A percentile compares a stretch with the other conserved stretches of the same genome.
These are phyloP conservation scores for Philypnodon macrostomus DNA, from an alignment of 2,797 vertebrate species.

Conservation along the genomic window DNA sequence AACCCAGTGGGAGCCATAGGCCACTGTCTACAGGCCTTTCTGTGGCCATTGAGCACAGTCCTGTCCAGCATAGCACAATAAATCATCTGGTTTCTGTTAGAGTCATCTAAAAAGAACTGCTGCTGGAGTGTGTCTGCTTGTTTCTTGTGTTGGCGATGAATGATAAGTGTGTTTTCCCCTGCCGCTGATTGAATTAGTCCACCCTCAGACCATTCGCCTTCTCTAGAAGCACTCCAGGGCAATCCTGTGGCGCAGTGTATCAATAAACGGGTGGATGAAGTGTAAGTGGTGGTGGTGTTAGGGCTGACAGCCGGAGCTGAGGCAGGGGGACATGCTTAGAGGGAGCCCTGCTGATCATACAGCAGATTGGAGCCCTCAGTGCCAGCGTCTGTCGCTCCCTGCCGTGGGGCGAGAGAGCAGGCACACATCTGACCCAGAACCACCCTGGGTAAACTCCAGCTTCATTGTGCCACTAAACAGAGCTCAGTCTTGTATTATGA, in stretches of 20 bases:
- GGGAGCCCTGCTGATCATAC: conserved; percentile 59
- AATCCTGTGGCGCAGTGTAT: conserved; percentile 66
- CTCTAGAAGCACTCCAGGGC: conserved; percentile 55
- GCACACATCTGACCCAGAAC: conserved; percentile 48
- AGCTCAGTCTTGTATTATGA: conserved; percentile 4
- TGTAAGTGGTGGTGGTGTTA: conserved; percentile 56
- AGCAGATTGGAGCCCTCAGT: conserved; percentile 73
- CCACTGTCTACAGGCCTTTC: conserved; percentile 25
- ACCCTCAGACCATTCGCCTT: conserved; percentile 49
- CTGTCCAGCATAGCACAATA: conserved; percentile 1
- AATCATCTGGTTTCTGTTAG: conserved; percentile 32
- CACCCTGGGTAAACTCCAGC: conserved; percentile 29
- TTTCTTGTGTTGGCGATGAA: conserved; percentile 50
- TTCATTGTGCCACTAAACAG: conserved; percentile 15
- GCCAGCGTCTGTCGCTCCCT: conserved; percentile 59
- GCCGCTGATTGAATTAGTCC: conserved; percentile 68
- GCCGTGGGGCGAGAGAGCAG: conserved; percentile 40
- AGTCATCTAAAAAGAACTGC: conserved; percentile 19
- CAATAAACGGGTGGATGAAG: conserved; percentile 66
- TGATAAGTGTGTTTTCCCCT: conserved; percentile 45
- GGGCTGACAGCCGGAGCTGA: conserved; percentile 61
- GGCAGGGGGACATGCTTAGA: conserved; percentile 51
- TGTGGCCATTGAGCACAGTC: conserved; percentile 25
- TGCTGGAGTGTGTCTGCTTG: conserved; percentile 16
- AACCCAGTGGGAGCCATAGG: conserved; percentile 33